Evolutionary conservation across 1,140 invertebrate species (phyloP).

Genomic region (Cydia strobilella): DNA sequence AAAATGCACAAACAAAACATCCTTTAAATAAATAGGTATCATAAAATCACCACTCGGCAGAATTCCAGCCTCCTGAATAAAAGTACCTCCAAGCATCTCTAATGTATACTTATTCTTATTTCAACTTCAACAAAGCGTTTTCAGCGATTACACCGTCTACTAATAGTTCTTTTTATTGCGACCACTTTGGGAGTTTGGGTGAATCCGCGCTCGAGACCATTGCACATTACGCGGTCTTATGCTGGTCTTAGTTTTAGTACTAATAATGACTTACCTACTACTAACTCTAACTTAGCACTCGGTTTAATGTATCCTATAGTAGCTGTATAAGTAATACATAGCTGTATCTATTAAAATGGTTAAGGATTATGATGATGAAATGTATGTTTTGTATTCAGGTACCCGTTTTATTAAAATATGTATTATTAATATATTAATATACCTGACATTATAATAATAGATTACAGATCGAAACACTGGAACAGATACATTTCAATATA

Average conservation of each 20-base stretch:
- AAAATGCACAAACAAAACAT: not conserved
- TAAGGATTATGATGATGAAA: too few relatives aligned
- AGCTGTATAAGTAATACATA: not conserved
- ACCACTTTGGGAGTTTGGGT: constrained; percentile 16
- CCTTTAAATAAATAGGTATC: not conserved
- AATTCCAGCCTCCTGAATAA: not conserved
- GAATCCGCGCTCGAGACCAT: not conserved
- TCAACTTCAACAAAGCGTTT: constrained; percentile 20
- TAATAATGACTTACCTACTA: constrained; percentile 2
- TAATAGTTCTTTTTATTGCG: constrained; percentile 29
- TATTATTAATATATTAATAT: too few relatives aligned
- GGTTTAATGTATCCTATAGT: not conserved
- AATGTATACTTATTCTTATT: constrained; percentile 7
- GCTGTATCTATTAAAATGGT: too few relatives aligned
- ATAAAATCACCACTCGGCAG: not conserved
- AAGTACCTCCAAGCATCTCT: not conserved
- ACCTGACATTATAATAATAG: too few relatives aligned
- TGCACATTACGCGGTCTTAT: constrained; percentile 12
- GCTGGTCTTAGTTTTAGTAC: constrained; percentile 7
- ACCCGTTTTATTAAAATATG: too few relatives aligned
- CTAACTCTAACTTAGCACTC: not conserved
- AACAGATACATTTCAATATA: not conserved
- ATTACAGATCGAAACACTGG: not conserved
- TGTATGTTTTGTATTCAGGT: too few relatives aligned
- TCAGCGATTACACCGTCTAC: not conserved